phyloP scores from a whole-genome alignment of 1,140 invertebrate species.

The Drosophila tani region DNA sequence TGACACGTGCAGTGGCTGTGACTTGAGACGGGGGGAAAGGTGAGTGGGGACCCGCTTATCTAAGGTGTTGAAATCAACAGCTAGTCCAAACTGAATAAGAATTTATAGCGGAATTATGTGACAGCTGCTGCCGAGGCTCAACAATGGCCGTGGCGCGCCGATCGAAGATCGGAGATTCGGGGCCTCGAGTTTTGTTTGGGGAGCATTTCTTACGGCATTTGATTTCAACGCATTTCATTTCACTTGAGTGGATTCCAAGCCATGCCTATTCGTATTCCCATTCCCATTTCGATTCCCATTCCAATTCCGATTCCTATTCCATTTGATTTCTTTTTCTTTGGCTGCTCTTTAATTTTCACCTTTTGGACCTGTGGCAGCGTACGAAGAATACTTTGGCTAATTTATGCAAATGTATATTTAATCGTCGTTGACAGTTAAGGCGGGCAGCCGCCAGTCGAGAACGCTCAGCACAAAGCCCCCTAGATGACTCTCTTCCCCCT shows the following conservation, averaged over 20 bases:
- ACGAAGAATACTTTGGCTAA: slow-evolving; percentile 63
- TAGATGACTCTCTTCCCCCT: neutral
- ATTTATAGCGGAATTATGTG: slow-evolving; percentile 84
- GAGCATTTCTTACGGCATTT: slow-evolving; percentile 74
- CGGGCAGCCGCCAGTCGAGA: slow-evolving; percentile 49
- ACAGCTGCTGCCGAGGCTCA: slow-evolving; percentile 69
- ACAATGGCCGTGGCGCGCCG: slow-evolving; percentile 23
- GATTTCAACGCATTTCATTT: slow-evolving; percentile 74
- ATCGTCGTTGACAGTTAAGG: slow-evolving; percentile 84
- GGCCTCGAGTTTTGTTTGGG: slow-evolving; percentile 25
- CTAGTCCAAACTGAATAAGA: slow-evolving; percentile 83
- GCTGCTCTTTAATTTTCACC: slow-evolving; percentile 79
- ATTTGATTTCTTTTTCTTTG: slow-evolving; percentile 72
- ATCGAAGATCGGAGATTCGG: slow-evolving; percentile 27
- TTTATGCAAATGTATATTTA: slow-evolving; percentile 84
- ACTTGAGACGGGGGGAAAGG: neutral
- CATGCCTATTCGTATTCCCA: slow-evolving; percentile 14
- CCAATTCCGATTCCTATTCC: slow-evolving; percentile 29
- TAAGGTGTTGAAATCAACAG: slow-evolving; percentile 83
- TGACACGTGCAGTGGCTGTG: slow-evolving; percentile 22
- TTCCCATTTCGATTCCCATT: slow-evolving; percentile 20
- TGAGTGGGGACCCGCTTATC: slow-evolving; percentile 45
- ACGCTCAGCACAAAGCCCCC: slow-evolving; percentile 27
- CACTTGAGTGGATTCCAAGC: slow-evolving; percentile 45
- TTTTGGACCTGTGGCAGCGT: slow-evolving; percentile 39